Base-by-base conservation (phyloP, 2,113 vertebrate species). In the Chelonoidis abingdonii region DNA sequence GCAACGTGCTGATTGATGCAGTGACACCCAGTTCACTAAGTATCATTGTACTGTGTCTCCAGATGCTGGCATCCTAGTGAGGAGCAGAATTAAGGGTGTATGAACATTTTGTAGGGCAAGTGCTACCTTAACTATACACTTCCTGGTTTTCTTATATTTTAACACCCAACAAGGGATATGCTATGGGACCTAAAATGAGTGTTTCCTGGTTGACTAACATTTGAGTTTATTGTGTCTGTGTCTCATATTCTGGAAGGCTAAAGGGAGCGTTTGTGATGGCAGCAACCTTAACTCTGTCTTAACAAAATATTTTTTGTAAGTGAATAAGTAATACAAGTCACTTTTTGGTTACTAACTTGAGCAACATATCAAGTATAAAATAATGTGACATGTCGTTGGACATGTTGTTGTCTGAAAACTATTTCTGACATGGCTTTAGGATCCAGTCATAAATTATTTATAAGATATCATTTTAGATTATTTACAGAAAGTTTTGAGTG, bases 381-480 rank as follows among this genome's bases (percentile, higher is more conserved):
- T 93, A 83, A 78, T 82, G 41, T 89, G 95, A 89, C 93, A 93
- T 4, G 75, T 41, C 94, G 81, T 96, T 86, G 75, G 95, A 89
- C 93, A 93, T 4, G 75, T 41, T 95, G 81, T 96, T 86, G 75
- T 89, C 10, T 80, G 56, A 96, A 59, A 54, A 52, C 83, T 95
- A 47, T 93, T 95, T 93, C 72, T 96, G 89, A 95, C 47, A 90
- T 88, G 80, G 47, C 75, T 94, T 89, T 93, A 93, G 95, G 92
- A 96, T 80, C 29, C 52, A 56, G 89, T 94, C 80, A 84, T 38
- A 92, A 86, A 44, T 90, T 96, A 87, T 89, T 96, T 91, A 85
- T 92, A 90, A 97, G n/a, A 65, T 86, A 91, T 95, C 62, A 95
- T 83, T 93, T 95, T 88, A 90, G 91, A 94, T 94, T 94, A 87